Evolutionary conservation across 1,140 invertebrate species (phyloP).

Genomic region (Daktulosphaira vitifoliae): DNA sequence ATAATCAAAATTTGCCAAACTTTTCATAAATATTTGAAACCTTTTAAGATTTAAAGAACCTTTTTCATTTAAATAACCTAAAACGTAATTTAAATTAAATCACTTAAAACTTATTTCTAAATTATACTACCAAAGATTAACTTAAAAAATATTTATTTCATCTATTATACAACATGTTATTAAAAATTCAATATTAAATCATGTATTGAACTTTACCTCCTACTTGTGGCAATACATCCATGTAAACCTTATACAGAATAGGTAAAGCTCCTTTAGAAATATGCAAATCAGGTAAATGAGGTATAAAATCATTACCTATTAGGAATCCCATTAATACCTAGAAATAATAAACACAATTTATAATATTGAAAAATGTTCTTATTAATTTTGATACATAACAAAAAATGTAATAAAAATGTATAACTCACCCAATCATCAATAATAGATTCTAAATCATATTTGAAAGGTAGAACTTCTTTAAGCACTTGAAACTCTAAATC

Average conservation of each 20-base stretch:
- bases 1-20: conserved; percentile 66
- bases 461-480: conserved; percentile 59
- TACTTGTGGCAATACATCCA: conserved; percentile 70
- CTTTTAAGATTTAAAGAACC: conserved; percentile 74
- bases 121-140: neutral
- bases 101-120: neutral
- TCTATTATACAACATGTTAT: no score
- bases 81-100: neutral
- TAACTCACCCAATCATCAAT: conserved; percentile 57
- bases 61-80: conserved; percentile 85
- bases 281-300: conserved; percentile 86
- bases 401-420: neutral
- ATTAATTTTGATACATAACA: no score
- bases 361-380: no score
- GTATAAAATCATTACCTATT: conserved; percentile 96
- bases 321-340: conserved; percentile 88
- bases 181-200: conserved; percentile 41
- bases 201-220: no score
- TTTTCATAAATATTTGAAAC: conserved; percentile 79
- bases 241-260: conserved; percentile 80
- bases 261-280: conserved; percentile 83
- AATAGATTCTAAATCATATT: conserved; percentile 72
- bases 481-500: conserved; percentile 79
- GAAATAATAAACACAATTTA: conserved; percentile 31
- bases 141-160: neutral